These are phyloP conservation scores for Drosophila hamatofila DNA, from an alignment of 2,888 invertebrate genomes.

Conservation along the genomic window DNA sequence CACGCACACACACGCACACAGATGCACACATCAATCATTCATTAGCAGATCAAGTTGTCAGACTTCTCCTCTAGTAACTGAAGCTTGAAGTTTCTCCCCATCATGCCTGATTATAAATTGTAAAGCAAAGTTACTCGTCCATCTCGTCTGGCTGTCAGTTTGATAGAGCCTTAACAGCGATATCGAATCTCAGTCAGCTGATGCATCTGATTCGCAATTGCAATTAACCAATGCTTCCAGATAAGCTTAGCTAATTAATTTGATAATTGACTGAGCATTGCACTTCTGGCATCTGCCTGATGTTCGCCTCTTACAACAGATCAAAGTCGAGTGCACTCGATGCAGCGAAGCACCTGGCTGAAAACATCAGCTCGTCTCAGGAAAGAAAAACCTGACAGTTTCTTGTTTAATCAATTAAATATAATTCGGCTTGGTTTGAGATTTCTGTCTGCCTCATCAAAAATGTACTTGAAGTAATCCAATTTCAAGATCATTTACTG, in stretches of 20 bases:
- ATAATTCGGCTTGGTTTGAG: constrained; percentile 6
- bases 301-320: constrained; percentile 37
- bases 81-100: constrained; percentile 22
- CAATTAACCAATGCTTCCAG: constrained; percentile 59
- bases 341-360: not conserved
- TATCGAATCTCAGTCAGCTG: constrained; percentile 35
- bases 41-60: constrained; percentile 79
- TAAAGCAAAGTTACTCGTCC: constrained; percentile 33
- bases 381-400: constrained; percentile 15
- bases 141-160: constrained; percentile 37
- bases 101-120: constrained; percentile 59
- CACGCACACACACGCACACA: constrained; percentile 56
- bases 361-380: constrained; percentile 1
- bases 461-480: not conserved
- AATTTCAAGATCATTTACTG: not conserved
- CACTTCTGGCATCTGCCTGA: constrained; percentile 27
- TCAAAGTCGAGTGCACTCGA: constrained; percentile 37
- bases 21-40: constrained; percentile 81
- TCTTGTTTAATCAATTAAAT: constrained; percentile 27
- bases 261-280: constrained; percentile 67
- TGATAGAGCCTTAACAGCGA: constrained; percentile 40
- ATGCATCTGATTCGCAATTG: constrained; percentile 55
- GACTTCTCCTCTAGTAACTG: constrained; percentile 42
- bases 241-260: constrained; percentile 77
- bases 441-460: not conserved